phyloP scores from a whole-genome alignment of 1,140 invertebrate genomes.

The Drepana arcuata region DNA sequence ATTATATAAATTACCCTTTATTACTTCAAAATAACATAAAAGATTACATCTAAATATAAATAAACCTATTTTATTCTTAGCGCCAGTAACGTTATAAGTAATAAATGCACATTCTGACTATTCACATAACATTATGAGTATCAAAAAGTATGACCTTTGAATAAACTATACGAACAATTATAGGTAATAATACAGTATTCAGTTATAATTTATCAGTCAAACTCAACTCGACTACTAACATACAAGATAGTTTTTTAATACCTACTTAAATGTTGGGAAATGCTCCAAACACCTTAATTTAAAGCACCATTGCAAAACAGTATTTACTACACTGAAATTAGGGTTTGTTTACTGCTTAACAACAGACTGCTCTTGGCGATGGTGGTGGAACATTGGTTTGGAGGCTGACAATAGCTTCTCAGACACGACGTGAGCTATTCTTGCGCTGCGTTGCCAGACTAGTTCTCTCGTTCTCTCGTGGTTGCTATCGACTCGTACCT shows the following conservation, averaged over 20 bases:
- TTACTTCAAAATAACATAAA: constrained; percentile 14
- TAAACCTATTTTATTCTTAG: constrained; percentile 31
- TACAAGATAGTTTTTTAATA: no score
- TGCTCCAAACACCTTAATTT: no score
- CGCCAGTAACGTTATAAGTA: constrained; percentile 44
- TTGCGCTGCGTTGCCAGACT: constrained; percentile 84
- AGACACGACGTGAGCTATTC: constrained; percentile 86
- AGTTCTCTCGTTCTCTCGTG: constrained; percentile 87
- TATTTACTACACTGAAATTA: no score
- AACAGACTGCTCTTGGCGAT: no score
- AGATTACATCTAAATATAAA: constrained; percentile 11
- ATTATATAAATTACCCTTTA: no score
- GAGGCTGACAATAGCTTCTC: constrained; percentile 83
- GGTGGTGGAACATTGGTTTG: constrained; percentile 78
- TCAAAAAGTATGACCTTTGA: no score
- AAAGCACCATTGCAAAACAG: no score
- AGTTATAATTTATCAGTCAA: no score
- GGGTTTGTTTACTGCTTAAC: constrained; percentile 28
- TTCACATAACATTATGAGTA: constrained; percentile 35
- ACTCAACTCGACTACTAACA: no score
- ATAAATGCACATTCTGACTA: constrained; percentile 64
- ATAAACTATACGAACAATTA: no score
- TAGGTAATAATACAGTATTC: no score
- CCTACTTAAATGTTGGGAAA: no score
- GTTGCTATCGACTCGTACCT: constrained; percentile 88